These are phyloP conservation scores for Andrena dorsata DNA, from an alignment of 2,888 invertebrate genomes.

Conservation along the genomic window DNA sequence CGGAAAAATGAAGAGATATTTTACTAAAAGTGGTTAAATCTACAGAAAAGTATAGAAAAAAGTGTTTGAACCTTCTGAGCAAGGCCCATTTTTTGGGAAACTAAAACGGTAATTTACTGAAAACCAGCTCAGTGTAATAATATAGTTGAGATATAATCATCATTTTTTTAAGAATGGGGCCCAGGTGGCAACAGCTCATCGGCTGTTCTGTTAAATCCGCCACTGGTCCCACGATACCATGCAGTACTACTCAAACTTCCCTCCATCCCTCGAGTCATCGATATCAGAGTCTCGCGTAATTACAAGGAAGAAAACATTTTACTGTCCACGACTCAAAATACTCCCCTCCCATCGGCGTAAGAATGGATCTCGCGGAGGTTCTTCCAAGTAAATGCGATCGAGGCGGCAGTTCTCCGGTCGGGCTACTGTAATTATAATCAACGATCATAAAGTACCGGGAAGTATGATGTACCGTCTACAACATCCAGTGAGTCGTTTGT, in stretches of 20 bases:
- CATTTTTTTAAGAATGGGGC: no score
- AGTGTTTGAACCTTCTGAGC: no score
- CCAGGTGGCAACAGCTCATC: no score
- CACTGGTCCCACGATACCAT: neutral
- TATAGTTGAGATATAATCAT: no score
- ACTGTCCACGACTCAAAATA: neutral
- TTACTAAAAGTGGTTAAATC: no score
- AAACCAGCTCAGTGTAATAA: no score
- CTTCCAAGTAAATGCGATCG: constrained; percentile 37
- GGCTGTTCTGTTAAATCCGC: no score
- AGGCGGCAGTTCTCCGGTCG: neutral
- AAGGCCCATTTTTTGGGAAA: no score
- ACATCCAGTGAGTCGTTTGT: constrained; percentile 50
- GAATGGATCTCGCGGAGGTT: neutral
- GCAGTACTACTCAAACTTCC: constrained; percentile 1
- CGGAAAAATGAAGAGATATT: no score
- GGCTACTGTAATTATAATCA: constrained; percentile 76
- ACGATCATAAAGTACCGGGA: constrained; percentile 52
- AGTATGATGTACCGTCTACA: neutral
- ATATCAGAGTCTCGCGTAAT: neutral
- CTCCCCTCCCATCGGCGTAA: neutral
- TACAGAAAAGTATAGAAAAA: no score
- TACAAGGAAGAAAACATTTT: neutral
- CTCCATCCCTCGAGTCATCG: neutral
- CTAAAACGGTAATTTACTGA: no score